Conservation (phyloP, 2,797 vertebrate species). For the Smutsia gigantea region DNA sequence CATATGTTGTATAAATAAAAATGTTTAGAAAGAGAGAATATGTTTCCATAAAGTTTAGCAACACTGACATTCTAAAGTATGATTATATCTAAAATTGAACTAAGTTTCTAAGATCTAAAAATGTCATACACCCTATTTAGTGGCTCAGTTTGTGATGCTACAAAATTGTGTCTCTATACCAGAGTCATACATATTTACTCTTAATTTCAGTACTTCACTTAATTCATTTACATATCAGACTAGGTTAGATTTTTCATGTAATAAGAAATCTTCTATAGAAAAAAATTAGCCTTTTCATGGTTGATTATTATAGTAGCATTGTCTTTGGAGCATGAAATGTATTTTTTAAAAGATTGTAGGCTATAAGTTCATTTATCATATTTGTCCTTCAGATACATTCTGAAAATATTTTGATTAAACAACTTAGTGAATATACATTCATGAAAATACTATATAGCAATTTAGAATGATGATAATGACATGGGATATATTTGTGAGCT, state of each 20-base stretch:
- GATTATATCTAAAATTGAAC: constrained; percentile 47
- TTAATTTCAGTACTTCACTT: constrained; percentile 39
- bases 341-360: constrained; percentile 56
- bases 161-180: background rate
- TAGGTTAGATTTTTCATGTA: constrained; percentile 2
- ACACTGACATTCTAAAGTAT: background rate
- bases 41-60: background rate
- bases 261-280: constrained; percentile 66
- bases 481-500: constrained; percentile 5
- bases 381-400: constrained; percentile 51
- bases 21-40: background rate
- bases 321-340: constrained; percentile 71
- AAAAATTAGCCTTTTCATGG: constrained; percentile 58
- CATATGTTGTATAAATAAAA: background rate
- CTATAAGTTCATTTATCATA: constrained; percentile 58
- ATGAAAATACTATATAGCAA: background rate
- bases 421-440: constrained; percentile 13
- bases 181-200: constrained; percentile 43
- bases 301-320: constrained; percentile 54
- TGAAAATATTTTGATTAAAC: constrained; percentile 49
- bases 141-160: background rate
- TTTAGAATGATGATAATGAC: constrained; percentile 31
- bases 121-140: background rate
- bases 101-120: constrained; percentile 41
- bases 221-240: constrained; percentile 14